Base-by-base conservation (phyloP, 37 sponge, comb jelly and placozoan genomes). In the Theonella swinhoei region DNA sequence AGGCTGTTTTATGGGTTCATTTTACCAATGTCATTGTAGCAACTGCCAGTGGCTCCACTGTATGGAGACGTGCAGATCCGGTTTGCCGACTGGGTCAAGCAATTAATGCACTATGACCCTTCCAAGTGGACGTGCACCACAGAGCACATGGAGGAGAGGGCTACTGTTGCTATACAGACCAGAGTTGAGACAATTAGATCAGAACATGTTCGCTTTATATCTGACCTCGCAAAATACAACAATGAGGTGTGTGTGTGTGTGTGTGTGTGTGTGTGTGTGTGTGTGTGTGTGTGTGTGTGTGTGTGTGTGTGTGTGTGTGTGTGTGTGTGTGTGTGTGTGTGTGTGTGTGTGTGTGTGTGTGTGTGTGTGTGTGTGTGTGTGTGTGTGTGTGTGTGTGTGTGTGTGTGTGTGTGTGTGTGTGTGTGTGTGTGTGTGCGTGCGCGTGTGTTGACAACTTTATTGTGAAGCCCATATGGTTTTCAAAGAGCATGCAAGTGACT, bases 41-140 rank as follows among this genome's bases (percentile, higher is more conserved):
- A 78, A 24, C 82, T 96, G 37, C 96, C 98, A 58, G 98, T 98
- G 61, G 96, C 94, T 25, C 96, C 98, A 0, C 88, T 98, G 28
- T 96, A 94, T 78, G 99, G 99, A 68, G 99, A 98, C 77, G 93
- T 98, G 26, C 94, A 94, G 79, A 98, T 98, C 35, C 82, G 86
- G 38, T 70, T 98, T 62, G 79, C 92, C 8, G 82, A 81, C 72
- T 91, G 89, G 74, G 89, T 96, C 62, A 75, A 78, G 64, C 81
- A 92, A 35, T 72, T 91, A 65, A 76, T 81, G 38, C 95, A 96
- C 85, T 91, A 89, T 43, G 99, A 98, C 70, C 72, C 92, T 32
- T 89, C 95, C 40, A 91, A 87, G 74, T 98, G 99, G 99, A 92
- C 95, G 31, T 98, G 99, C 72, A 94, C 92, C 70, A 94, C 83